Evolutionary conservation across 2,888 invertebrate species (phyloP).

Genomic region (Helobdella robusta): DNA sequence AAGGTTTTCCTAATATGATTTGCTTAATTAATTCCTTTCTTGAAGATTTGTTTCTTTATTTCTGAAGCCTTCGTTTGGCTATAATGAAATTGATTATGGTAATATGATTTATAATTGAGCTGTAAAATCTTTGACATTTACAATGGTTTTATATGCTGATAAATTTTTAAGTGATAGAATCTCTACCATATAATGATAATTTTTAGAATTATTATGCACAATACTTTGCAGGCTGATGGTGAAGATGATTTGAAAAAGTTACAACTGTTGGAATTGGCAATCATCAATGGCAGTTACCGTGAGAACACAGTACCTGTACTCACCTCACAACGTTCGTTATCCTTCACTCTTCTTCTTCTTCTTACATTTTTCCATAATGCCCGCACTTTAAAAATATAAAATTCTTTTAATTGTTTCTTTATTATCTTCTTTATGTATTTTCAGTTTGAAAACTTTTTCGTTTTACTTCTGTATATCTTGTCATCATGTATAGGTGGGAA

Average conservation of each 20-base stretch:
- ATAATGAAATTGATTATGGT: neutral
- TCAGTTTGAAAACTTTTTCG: neutral
- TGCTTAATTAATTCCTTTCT: too few relatives aligned
- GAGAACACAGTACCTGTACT: slow-evolving; percentile 36
- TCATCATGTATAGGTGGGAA: too few relatives aligned
- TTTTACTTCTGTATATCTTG: neutral
- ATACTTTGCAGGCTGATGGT: slow-evolving; percentile 76
- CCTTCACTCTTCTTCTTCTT: neutral
- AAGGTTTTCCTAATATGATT: too few relatives aligned
- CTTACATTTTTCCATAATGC: too few relatives aligned
- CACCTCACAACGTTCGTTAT: slow-evolving; percentile 13
- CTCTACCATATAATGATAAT: neutral
- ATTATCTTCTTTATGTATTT: slow-evolving; percentile 3
- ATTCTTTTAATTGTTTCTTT: neutral
- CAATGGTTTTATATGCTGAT: neutral
- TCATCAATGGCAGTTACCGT: slow-evolving; percentile 94
- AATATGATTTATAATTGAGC: neutral
- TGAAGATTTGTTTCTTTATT: too few relatives aligned
- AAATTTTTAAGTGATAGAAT: neutral
- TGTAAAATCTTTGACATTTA: neutral
- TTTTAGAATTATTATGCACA: neutral
- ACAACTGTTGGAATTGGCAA: slow-evolving; percentile 98
- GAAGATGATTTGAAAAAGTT: slow-evolving; percentile 99
- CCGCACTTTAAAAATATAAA: too few relatives aligned
- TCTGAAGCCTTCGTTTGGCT: too few relatives aligned